Evolutionary conservation across 1,140 invertebrate genomes (phyloP), one percentile per base, ranked within the genome.

Genomic region (Himalopsyche phryganea): DNA sequence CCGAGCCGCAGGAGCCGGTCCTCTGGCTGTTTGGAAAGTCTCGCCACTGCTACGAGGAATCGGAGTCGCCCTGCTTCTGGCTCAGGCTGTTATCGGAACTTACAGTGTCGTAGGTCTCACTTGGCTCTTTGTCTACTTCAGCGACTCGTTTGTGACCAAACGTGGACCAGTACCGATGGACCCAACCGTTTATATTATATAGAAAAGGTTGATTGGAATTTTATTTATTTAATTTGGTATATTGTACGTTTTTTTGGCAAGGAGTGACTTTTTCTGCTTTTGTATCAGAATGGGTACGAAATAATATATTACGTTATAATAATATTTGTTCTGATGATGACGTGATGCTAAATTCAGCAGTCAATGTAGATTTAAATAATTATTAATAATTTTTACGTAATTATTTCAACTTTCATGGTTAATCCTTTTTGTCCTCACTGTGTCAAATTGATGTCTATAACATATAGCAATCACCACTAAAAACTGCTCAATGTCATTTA

Each of bases 21-120:
- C 89, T 2, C 83, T 95, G 23, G 90, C 93, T 62, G 94, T 95
- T 91, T 96, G 92, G 92, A 85, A 81, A 63, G 93, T 96, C 65
- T 94, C 91, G 41, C 93, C 93, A 0, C 84, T 94, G 55, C 94
- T 94, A 70, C 88, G 91, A 76, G 90, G 90, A 5, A 88, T 94
- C 32, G 92, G 92, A 18, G 86, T 94, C 49, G 85, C 91, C 0
- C 72, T 95, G 47, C 78, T 94, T 6, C 73, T 89, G 52, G 83
- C 86, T 1, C 91, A 94, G 71, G 86, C 86, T 5, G 78, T 93
- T 18, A 83, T 92, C 50, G 91, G 91, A 28, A 83, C 94, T 58
- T 95, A 94, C 73, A 91, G 88, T 66, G 87, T 91, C 42, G 84
- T 94, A 9, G 90, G 90, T 2, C 79, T 94, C 10, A 90, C 91